Percentiles rank a stretch among this genome's conserved stretches.
These are phyloP conservation scores for Pachycephala philippinensis DNA, from an alignment of 2,113 vertebrate genomes.

Conservation along the genomic window DNA sequence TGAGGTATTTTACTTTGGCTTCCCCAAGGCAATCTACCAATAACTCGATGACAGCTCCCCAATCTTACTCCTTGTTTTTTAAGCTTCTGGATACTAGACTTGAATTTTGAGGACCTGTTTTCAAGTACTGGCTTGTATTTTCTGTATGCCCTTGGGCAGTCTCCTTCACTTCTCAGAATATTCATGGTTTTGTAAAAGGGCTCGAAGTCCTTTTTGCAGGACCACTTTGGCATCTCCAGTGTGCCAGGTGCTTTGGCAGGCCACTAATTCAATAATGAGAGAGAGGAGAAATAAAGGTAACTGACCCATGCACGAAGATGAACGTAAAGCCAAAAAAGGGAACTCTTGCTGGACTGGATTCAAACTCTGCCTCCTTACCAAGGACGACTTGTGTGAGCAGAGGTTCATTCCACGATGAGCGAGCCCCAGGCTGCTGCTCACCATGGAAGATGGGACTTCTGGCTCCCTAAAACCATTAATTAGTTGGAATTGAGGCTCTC, in stretches of 20 bases:
- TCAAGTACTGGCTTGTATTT: not conserved
- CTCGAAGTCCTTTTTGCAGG: not conserved
- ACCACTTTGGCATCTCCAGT: not conserved
- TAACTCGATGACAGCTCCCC: not conserved
- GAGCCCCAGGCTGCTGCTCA: not conserved
- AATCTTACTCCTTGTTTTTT: not conserved
- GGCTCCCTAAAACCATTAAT: not conserved
- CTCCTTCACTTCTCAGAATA: not conserved
- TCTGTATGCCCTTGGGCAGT: not conserved
- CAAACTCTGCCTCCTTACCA: not conserved
- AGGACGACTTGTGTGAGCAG: not conserved
- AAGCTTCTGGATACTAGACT: not conserved
- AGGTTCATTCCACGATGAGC: rapidly evolving
- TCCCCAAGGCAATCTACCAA: not conserved
- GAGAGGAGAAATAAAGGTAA: not conserved
- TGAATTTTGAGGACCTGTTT: not conserved
- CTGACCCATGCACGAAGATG: not conserved
- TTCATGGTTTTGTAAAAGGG: not conserved
- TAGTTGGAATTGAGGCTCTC: not conserved
- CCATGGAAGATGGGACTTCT: not conserved
- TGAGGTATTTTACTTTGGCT: not conserved
- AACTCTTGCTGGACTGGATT: not conserved
- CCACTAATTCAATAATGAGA: not conserved
- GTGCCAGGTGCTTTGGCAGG: not conserved
- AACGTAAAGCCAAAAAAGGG: not conserved